Base-by-base conservation (phyloP, 92 coral and sea anemone genomes). In the Montipora capitata region DNA sequence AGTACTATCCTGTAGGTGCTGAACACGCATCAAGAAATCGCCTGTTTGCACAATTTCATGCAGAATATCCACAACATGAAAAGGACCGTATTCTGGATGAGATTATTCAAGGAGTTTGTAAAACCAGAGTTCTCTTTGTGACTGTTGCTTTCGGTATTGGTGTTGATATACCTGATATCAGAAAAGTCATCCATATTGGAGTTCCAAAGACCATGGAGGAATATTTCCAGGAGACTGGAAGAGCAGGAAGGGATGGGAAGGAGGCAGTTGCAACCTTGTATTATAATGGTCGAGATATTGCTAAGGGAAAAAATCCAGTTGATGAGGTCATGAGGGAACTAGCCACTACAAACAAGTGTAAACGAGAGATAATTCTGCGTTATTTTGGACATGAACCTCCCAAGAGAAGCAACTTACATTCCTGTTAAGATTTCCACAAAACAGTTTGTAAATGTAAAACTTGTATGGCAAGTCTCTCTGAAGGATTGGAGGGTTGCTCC, bases 81-180 rank as follows among this genome's bases (percentile, higher is more conserved):
- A 65, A 83, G 64, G 91, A 91, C 43, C 79, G 87, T 17, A 79
- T 94, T 57, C 76, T 91, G 10, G 76, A 63, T n/a, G 91, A 74
- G 5, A 39, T 91, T 11, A 43, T 80, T 3, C 27, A 51, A 44
- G 90, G 88, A 44, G 69, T 17, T 14, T 87, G 82, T 40, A 83
- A 87, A 69, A 65, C 76, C 4, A 63, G 91, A 66, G 65, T 90
- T 12, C 44, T 94, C 0, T 91, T 94, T 91, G 96, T 85, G 4
- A 94, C 96, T 14, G 91, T 94, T 13, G 94, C 94, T 35, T 94
- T 93, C 79, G 92, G 96, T 2, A 81, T 94, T 58, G 94, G 96
- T 16, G 38, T 91, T 6, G 96, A 94, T 81, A 20, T 85, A 5
- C 38, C 59, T 4, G 20, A 88, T 20, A 82, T 94, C 20, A 48